These are phyloP conservation scores for Alouatta palliata DNA, from an alignment of 2,113 vertebrate genomes.

Conservation along the genomic window DNA sequence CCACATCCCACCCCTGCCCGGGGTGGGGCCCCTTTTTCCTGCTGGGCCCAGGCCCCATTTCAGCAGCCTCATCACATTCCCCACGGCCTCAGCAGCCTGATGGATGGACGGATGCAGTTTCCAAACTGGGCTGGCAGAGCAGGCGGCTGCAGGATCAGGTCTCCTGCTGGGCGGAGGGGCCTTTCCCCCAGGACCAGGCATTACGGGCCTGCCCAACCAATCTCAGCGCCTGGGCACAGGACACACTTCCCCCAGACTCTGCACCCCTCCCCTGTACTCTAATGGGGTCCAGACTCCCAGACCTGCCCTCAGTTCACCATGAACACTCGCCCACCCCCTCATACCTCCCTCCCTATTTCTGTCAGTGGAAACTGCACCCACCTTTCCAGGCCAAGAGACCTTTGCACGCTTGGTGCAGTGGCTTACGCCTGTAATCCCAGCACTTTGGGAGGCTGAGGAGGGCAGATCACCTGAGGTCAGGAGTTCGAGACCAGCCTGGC, in stretches of 20 bases:
- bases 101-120: not conserved
- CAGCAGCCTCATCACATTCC: conserved; percentile 79
- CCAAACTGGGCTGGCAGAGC: conserved; percentile 68
- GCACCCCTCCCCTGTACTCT: not conserved
- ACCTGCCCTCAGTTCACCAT: not conserved
- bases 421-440: too few relatives aligned
- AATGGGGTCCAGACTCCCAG: not conserved
- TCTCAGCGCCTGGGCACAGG: not conserved
- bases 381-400: not conserved
- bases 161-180: not conserved
- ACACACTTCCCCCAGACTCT: too few relatives aligned
- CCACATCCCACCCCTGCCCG: not conserved
- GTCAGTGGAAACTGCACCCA: not conserved
- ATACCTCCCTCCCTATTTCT: not conserved
- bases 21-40: not conserved
- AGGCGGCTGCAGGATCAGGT: not conserved
- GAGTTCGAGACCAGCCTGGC: too few relatives aligned
- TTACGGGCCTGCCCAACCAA: not conserved
- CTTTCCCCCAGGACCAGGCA: not conserved
- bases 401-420: too few relatives aligned
- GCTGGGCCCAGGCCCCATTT: conserved; percentile 8
- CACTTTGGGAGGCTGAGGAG: too few relatives aligned
- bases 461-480: too few relatives aligned
- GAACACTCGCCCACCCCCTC: accelerated
- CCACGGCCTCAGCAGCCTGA: not conserved